Conservation (phyloP, 2,888 invertebrate species). For the Pristionchus maxplancki region DNA sequence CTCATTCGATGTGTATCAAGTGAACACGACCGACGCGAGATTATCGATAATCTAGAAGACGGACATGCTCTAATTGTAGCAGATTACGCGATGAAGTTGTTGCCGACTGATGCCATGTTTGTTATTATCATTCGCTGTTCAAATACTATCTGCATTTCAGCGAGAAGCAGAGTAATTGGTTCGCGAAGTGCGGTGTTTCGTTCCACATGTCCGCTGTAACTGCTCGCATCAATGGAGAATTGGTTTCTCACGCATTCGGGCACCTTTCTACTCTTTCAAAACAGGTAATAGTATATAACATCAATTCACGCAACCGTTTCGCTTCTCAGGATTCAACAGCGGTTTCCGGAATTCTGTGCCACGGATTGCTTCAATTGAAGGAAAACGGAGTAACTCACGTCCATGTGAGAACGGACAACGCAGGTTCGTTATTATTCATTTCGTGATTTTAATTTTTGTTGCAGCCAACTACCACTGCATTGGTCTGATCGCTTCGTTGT, state of each 20-base stretch:
- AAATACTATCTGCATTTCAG: not conserved
- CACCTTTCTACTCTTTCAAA: not conserved
- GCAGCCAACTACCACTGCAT: not conserved
- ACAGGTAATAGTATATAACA: not conserved
- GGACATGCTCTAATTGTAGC: not conserved
- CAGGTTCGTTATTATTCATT: no score
- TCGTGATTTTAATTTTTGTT: no score
- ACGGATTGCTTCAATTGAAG: not conserved
- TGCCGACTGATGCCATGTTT: not conserved
- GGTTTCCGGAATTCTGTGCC: not conserved
- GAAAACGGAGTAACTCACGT: not conserved
- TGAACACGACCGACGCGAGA: not conserved
- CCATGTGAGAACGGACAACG: not conserved
- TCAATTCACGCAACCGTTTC: not conserved
- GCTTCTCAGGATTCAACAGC: not conserved
- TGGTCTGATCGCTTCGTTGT: not conserved
- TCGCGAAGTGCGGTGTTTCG: not conserved
- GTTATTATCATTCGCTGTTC: not conserved
- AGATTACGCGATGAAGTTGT: not conserved
- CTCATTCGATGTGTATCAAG: not conserved
- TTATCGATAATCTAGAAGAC: not conserved
- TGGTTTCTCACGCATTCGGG: not conserved
- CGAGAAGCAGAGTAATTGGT: not conserved
- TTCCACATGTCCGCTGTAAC: not conserved
- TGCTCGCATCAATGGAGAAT: not conserved